phyloP scores from a whole-genome alignment of 1,140 invertebrate species.

The Cyclina sinensis region DNA sequence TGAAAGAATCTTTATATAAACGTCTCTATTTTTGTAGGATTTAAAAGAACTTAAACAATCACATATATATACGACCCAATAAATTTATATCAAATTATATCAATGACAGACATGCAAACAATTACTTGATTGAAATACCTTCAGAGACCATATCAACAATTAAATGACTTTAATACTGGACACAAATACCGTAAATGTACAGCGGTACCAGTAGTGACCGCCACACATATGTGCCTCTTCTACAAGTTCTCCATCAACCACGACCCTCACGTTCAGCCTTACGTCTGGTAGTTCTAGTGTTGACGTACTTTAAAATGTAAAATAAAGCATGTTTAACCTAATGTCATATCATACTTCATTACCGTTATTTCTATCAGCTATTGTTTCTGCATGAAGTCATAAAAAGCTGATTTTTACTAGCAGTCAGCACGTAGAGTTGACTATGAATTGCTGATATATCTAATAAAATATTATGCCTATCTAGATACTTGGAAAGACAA shows the following conservation, averaged over 20 bases:
- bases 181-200: background rate
- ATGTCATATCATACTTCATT: background rate
- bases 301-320: background rate
- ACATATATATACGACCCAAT: background rate
- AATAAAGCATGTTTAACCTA: background rate
- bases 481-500: too few relatives aligned
- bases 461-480: slow-evolving; percentile 32
- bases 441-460: background rate
- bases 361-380: background rate
- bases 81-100: background rate
- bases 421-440: background rate
- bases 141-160: too few relatives aligned
- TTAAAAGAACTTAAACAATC: background rate
- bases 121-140: too few relatives aligned
- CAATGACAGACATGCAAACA: background rate
- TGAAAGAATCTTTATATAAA: background rate
- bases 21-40: background rate
- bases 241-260: background rate
- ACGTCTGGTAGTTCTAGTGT: background rate
- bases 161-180: too few relatives aligned
- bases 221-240: background rate
- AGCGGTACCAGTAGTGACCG: background rate
- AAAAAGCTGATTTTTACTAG: background rate
- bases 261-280: background rate
- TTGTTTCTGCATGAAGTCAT: background rate